phyloP scores from a whole-genome alignment of 2,113 vertebrate genomes.

The Esox niger region DNA sequence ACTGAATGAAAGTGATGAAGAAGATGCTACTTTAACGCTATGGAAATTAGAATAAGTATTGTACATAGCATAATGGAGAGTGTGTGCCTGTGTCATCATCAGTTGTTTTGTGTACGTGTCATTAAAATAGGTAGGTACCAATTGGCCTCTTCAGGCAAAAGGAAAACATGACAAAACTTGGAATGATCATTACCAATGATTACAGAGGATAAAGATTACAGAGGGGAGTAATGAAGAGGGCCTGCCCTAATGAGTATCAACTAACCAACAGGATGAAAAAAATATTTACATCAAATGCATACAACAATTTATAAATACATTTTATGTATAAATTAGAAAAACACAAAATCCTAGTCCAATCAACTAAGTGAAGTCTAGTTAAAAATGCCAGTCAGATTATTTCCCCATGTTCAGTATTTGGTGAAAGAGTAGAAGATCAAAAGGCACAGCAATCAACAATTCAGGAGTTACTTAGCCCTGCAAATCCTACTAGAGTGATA shows the following conservation, averaged over 20 bases:
- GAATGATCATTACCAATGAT: neutral
- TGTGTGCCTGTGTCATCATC: neutral
- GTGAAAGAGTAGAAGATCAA: conserved; percentile 75
- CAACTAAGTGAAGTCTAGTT: conserved; percentile 67
- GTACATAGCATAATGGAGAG: neutral
- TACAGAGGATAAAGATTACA: conserved; percentile 50
- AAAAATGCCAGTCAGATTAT: conserved; percentile 63
- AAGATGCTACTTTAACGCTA: conserved; percentile 4
- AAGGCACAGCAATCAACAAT: conserved; percentile 70
- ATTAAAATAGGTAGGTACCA: conserved; percentile 22
- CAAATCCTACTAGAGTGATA: conserved; percentile 48
- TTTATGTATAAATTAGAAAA: conserved; percentile 81
- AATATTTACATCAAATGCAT: conserved; percentile 81
- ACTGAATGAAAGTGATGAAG: conserved; percentile 9
- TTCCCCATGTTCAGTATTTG: conserved; percentile 73
- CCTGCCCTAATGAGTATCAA: conserved; percentile 75
- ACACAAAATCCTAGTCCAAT: conserved; percentile 66
- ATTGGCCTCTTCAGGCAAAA: neutral
- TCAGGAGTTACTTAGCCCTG: conserved; percentile 71
- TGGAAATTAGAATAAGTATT: neutral
- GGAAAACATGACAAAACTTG: neutral
- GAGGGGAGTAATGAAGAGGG: conserved; percentile 74
- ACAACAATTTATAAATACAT: conserved; percentile 93
- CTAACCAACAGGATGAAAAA: conserved; percentile 59
- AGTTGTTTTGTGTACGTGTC: conserved; percentile 4